Evolutionary conservation across 2,888 invertebrate genomes (phyloP).

Genomic region (Platypus cylindrus): DNA sequence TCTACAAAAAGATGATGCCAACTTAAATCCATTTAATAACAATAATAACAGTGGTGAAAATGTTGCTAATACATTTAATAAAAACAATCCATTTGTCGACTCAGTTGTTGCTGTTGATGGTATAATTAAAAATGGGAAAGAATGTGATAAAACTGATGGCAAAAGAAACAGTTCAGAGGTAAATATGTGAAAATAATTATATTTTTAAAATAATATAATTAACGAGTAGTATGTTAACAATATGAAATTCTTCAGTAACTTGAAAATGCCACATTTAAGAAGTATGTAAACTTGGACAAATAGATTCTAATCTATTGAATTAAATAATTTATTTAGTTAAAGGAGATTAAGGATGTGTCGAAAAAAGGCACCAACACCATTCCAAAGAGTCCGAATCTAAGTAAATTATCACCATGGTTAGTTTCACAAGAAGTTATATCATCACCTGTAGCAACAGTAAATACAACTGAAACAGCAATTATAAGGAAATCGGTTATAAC

Average conservation of each 20-base stretch:
- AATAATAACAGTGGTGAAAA: no score
- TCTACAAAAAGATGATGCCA: constrained; percentile 21
- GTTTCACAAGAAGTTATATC: constrained; percentile 61
- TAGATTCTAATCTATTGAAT: no score
- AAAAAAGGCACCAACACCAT: no score
- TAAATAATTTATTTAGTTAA: no score
- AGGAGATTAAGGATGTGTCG: no score
- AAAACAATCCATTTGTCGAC: constrained; percentile 30
- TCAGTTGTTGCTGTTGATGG: constrained; percentile 18
- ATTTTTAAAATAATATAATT: no score
- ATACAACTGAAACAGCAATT: constrained; percentile 49
- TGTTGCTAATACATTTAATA: constrained; percentile 29
- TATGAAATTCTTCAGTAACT: no score
- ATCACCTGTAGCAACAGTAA: constrained; percentile 44
- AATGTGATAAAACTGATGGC: constrained; percentile 11
- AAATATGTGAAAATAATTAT: no score
- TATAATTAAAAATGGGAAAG: constrained; percentile 11
- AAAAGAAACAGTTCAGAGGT: constrained; percentile 17
- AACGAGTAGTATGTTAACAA: no score
- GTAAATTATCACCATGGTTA: constrained; percentile 70
- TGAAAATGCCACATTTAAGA: no score
- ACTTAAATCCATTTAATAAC: constrained; percentile 38
- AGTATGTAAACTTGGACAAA: no score
- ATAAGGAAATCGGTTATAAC: constrained; percentile 80
- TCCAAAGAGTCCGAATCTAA: constrained; percentile 45